phyloP scores from a whole-genome alignment of 2,797 vertebrate species.

The Microctenopoma steveboyesi region DNA sequence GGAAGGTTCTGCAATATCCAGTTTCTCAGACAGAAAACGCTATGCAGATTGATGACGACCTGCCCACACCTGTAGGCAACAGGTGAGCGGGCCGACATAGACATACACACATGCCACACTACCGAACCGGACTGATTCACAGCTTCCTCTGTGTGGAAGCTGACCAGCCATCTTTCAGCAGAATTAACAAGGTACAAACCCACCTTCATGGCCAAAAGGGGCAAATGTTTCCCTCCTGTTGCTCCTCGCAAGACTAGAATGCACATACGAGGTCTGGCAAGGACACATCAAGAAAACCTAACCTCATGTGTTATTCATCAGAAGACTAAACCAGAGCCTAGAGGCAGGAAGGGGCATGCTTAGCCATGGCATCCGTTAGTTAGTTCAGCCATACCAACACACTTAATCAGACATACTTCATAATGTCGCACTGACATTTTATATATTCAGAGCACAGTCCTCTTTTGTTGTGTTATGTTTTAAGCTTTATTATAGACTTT shows the following conservation, averaged over 20 bases:
- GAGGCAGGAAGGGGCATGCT: constrained; percentile 32
- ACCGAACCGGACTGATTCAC: not conserved
- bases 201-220: constrained; percentile 63
- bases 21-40: constrained; percentile 24
- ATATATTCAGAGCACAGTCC: not conserved
- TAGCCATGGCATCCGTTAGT: constrained; percentile 32
- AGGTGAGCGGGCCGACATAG: constrained; percentile 14
- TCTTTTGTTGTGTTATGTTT: not conserved
- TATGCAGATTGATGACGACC: constrained; percentile 12
- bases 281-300: constrained; percentile 59
- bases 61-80: constrained; percentile 12
- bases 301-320: constrained; percentile 74
- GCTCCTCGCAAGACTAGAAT: constrained; percentile 37
- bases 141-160: constrained; percentile 24
- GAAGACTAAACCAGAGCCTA: constrained; percentile 64
- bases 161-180: constrained; percentile 6
- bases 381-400: constrained; percentile 19
- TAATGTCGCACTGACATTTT: too few species aligned
- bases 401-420: constrained; percentile 8
- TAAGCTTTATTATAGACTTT: not conserved
- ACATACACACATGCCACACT: constrained; percentile 2
- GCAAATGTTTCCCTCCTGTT: constrained; percentile 37
- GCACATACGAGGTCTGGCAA: constrained; percentile 38
- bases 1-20: constrained; percentile 25
- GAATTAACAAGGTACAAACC: constrained; percentile 37